Percentiles rank a stretch among this genome's conserved stretches.
These are phyloP conservation scores for Drosophila flavopinicola DNA, from an alignment of 2,888 invertebrate species.

Conservation along the genomic window DNA sequence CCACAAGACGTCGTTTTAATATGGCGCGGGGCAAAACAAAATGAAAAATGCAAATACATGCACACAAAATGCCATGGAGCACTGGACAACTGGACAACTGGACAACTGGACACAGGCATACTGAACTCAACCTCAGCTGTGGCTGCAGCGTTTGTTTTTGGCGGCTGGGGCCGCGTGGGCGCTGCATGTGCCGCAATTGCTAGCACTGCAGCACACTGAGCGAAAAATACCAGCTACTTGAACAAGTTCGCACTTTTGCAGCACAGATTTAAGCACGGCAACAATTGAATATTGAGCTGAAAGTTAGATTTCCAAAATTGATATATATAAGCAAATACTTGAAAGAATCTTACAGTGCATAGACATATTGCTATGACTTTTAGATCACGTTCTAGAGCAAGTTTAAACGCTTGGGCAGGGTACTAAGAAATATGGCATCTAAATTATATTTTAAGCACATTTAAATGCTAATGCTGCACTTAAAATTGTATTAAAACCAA, in stretches of 20 bases:
- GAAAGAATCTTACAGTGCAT: too few species aligned
- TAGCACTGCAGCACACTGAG: constrained; percentile 38
- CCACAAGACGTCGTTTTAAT: constrained; percentile 21
- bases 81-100: constrained; percentile 9
- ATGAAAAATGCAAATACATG: constrained; percentile 64
- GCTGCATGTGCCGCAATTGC: constrained; percentile 54
- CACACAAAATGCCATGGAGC: constrained; percentile 45
- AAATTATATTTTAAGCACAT: too few species aligned
- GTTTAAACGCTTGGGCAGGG: too few species aligned
- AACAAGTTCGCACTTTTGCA: background rate
- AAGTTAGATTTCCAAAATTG: too few species aligned
- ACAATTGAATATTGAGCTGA: too few species aligned
- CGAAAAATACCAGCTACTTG: constrained; percentile 12
- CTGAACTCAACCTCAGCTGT: constrained; percentile 11
- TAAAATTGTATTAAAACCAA: too few species aligned
- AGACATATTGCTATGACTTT: too few species aligned
- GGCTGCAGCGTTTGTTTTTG: constrained; percentile 34
- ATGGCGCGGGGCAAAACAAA: constrained; percentile 21
- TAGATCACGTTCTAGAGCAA: too few species aligned
- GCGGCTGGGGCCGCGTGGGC: constrained; percentile 43
- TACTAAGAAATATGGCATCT: too few species aligned
- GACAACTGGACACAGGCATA: constrained; percentile 6
- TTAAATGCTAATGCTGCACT: too few species aligned
- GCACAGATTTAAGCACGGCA: too few species aligned
- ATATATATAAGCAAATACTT: too few species aligned